Conservation (phyloP, 1,140 invertebrate species). For the Caenorhabditis briggsae region DNA sequence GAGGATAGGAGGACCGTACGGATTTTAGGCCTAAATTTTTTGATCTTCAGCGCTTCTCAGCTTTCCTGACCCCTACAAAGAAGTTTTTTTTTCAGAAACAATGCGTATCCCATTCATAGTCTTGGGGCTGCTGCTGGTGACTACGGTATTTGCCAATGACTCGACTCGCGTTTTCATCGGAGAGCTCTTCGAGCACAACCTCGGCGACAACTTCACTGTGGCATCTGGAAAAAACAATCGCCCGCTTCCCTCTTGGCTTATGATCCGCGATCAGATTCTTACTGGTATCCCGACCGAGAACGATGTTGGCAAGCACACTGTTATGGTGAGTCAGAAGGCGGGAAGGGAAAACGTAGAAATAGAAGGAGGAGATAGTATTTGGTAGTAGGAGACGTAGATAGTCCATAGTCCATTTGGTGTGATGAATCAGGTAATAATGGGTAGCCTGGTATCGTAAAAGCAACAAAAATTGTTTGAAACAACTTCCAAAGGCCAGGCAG, state of each 20-base stretch:
- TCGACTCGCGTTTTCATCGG: conserved; percentile 9
- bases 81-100: not conserved
- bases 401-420: too few species aligned
- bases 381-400: not conserved
- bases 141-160: not conserved
- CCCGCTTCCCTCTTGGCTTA: conserved; percentile 18
- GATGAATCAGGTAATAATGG: too few species aligned
- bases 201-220: conserved; percentile 35
- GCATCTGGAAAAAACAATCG: conserved; percentile 1
- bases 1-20: too few species aligned
- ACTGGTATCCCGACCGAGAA: conserved; percentile 36
- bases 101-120: conserved; percentile 19
- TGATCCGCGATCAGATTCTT: conserved; percentile 26
- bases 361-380: not conserved
- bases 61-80: too few species aligned
- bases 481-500: too few species aligned
- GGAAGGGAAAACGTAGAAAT: not conserved
- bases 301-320: conserved; percentile 26
- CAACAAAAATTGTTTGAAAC: not conserved
- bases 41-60: too few species aligned
- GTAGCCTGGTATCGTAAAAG: not conserved
- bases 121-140: not conserved
- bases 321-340: conserved; percentile 21
- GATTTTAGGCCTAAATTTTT: too few species aligned
- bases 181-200: conserved; percentile 46